Base-by-base conservation (phyloP, 2,888 invertebrate genomes). In the Dichetophora obliterata region DNA sequence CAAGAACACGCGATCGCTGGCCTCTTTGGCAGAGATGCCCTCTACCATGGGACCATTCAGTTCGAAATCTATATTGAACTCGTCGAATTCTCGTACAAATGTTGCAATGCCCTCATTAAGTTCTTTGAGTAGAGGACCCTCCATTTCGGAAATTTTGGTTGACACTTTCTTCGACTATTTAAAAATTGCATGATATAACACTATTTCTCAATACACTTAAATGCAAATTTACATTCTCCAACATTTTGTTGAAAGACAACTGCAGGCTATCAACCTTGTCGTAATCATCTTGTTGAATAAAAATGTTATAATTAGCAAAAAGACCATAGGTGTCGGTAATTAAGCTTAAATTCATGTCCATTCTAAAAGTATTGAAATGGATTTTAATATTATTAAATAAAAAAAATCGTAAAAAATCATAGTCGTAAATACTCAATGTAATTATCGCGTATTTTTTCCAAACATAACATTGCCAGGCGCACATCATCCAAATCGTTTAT, bases 11-110 rank as follows among this genome's bases (percentile, higher is more conserved):
- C 95, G 92, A 87, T 96, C 96, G 82, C 95, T 95, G 24, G 97
- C 97, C 89, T 97, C 97, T 82, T 94, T 92, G 0, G 97, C 96
- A 0, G 94, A 90, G 37, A 97, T 91, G 1, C 95, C 96, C 5
- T 94, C 92, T 0, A 94, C 92, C 96, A 96, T 95, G 0, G 97
- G 97, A 0, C 97, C 97, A 84, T 91, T 92, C n/a, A 90, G 84
- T 19, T 94, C 93, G 85, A 93, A 95, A 83, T 95, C 95, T 0
- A 85, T 85, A 84, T 95, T 94, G 84, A 95, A 95, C 76, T 92
- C 90, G 31, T 91, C 87, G 3, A 95, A 93, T 77, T 94, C 94
- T 22, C 89, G 87, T 52, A 91, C 90, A 85, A 96, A 95, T 52
- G 91, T 90, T 0, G 90, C 86, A 11, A 95, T 94, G 19, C 95